Base-by-base conservation (phyloP, 2,888 invertebrate genomes). In the Hipparchia sbordonii region DNA sequence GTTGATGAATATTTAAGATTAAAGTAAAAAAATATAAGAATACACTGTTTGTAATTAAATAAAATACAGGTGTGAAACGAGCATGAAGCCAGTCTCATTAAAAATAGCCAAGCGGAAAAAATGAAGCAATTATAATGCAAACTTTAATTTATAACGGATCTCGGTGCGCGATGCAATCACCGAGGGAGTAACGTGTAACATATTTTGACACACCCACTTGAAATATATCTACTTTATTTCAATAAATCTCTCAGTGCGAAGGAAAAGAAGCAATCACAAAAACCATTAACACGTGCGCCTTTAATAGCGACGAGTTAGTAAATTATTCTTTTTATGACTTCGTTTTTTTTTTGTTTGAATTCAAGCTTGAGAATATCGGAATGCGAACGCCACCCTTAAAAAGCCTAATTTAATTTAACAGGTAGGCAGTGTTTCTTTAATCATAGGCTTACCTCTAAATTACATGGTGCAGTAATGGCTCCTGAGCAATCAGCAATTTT, bases 381-480 rank as follows among this genome's bases (percentile, higher is more conserved):
- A 90, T 89, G 87, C 79, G 73, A 87, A 87, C 88, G 87, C 90
- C 89, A 89, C 89, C 89, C 89, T 89, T 90, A 90, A 92, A 91
- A 91, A 89, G 90, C 89, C 91, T 93, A 93, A 93, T 93, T 93
- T 93, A 93, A 93, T 93, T 93, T 92, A 92, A 93, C 89, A 92
- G 93, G 93, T 92, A 92, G 92, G 93, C 93, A 90, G 90, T 81
- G 88, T 85, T 88, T 87, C 87, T 90, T 90, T 93, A 93, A 93
- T 93, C 89, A 93, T 90, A 93, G 93, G 88, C 85, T 87, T 89
- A 88, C 89, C 82, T 84, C 84, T 88, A 93, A 93, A 93, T 93
- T 92, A 93, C 85, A 92, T 83, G 87, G 88, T 85, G 79, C 83
- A 82, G 84, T 93, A 93, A 93, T 93, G 87, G 93, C 90, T 88